Percentiles rank a stretch among this genome's conserved stretches.
Conservation (phyloP, 2,888 invertebrate species). For the Leucophora obtusa region DNA sequence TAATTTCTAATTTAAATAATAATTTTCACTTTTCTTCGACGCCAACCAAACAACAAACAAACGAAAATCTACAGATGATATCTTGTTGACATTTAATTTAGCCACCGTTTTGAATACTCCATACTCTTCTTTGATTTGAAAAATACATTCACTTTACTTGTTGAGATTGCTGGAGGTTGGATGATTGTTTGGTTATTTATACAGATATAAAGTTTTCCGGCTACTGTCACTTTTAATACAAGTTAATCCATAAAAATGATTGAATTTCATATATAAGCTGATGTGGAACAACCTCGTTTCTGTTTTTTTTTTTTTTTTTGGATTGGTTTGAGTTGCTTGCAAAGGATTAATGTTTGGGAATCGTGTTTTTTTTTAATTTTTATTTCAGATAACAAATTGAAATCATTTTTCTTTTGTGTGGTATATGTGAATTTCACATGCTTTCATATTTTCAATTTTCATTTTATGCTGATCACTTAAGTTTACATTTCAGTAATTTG, state of each 20-base stretch:
- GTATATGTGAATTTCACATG: constrained; percentile 11
- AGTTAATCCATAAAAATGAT: constrained; percentile 63
- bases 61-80: constrained; percentile 38
- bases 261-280: constrained; percentile 59
- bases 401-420: constrained; percentile 54
- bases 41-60: constrained; percentile 12
- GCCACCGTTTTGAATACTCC: constrained; percentile 48
- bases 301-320: constrained; percentile 7
- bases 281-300: constrained; percentile 5
- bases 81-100: constrained; percentile 65
- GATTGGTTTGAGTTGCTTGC: not conserved
- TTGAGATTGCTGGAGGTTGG: not conserved
- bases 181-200: not conserved
- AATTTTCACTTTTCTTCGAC: constrained; percentile 57
- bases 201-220: constrained; percentile 42
- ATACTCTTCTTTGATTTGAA: not conserved
- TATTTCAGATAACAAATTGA: constrained; percentile 57
- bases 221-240: constrained; percentile 64
- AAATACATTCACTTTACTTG: constrained; percentile 42
- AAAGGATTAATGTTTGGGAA: constrained; percentile 52
- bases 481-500: constrained; percentile 48
- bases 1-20: constrained; percentile 30
- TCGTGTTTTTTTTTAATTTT: constrained; percentile 11
- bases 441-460: constrained; percentile 49
- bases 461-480: constrained; percentile 16